Conservation (phyloP, 2,888 invertebrate species). For the Strigamia transsilvanica region DNA sequence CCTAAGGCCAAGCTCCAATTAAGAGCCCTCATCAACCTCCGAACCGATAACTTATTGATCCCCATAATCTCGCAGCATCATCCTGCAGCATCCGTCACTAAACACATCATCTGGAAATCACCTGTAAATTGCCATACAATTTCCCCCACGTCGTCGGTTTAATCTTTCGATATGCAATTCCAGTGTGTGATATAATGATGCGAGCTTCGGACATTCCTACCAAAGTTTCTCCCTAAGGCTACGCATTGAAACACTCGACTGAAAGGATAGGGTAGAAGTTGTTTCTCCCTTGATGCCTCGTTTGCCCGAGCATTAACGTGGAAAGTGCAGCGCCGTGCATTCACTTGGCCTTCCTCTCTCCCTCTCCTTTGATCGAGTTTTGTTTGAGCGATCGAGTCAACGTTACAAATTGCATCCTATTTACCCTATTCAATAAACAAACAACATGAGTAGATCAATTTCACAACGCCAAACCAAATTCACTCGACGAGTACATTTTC, state of each 20-base stretch:
- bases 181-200: conserved; percentile 35
- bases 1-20: conserved; percentile 40
- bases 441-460: conserved; percentile 31
- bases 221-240: conserved; percentile 22
- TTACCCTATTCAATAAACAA: conserved; percentile 42
- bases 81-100: conserved; percentile 29
- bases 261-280: conserved; percentile 28
- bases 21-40: conserved; percentile 35
- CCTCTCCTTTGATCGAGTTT: conserved; percentile 39
- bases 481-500: neutral
- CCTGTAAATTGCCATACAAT: conserved; percentile 33
- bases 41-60: conserved; percentile 40
- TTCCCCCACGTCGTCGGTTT: conserved; percentile 36
- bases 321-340: conserved; percentile 42
- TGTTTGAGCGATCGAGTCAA: conserved; percentile 44
- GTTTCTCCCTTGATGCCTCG: conserved; percentile 44
- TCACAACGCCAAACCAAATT: conserved; percentile 23
- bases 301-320: conserved; percentile 44
- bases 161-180: conserved; percentile 35
- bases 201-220: conserved; percentile 32
- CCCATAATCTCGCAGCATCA: conserved; percentile 33
- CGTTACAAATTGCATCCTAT: conserved; percentile 44
- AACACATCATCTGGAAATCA: conserved; percentile 44
- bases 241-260: conserved; percentile 35
- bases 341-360: conserved; percentile 39